Base-by-base conservation (phyloP, 2,888 invertebrate genomes). In the Parthenolecanium corni region DNA sequence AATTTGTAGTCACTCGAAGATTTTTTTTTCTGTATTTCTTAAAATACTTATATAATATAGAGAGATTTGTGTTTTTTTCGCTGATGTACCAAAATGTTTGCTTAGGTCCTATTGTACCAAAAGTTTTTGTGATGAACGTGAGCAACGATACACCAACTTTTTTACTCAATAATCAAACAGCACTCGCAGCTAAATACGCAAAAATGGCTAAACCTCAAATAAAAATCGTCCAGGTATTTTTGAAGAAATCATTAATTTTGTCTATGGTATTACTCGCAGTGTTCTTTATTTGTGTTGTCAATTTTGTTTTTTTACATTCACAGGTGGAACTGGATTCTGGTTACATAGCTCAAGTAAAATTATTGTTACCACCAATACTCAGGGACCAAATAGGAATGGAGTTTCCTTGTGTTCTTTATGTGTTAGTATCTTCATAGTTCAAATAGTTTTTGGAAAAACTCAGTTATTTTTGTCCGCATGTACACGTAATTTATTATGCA, bases 281-380 rank as follows among this genome's bases (percentile, higher is more conserved):
- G 38, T 72, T 66, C 49, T 21, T 23, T 64, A 36, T 14, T 40
- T 11, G 36, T 46, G 25, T 47, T 38, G 56, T 44, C 16, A 52
- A 24, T 38, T 61, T 38, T 64, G 20, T 76, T 53, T 52, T 31
- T 47, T 25, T 79, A n/a, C n/a, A n/a, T n/a, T n/a, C n/a, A n/a
- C 74, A 79, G 69, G 79, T 84, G 23, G 77, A 83, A 74, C 79
- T 86, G 46, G 78, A 80, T 42, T 79, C 80, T 68, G 84, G 83
- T 6, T 82, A 80, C 69, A 79, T 80, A 69, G 84, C 85, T 5
- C 82, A 84, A 71, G 91, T 90, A 1, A 80, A 87, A 31, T 76
- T 94, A 3, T 81, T 83, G 61, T 76, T 92, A 44, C 94, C 94
- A 0, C 89, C 91, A 0, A 84, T 86, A 6, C 80, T 91, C 71